Conservation (phyloP, 2,888 invertebrate species). For the Phalera bucephala region DNA sequence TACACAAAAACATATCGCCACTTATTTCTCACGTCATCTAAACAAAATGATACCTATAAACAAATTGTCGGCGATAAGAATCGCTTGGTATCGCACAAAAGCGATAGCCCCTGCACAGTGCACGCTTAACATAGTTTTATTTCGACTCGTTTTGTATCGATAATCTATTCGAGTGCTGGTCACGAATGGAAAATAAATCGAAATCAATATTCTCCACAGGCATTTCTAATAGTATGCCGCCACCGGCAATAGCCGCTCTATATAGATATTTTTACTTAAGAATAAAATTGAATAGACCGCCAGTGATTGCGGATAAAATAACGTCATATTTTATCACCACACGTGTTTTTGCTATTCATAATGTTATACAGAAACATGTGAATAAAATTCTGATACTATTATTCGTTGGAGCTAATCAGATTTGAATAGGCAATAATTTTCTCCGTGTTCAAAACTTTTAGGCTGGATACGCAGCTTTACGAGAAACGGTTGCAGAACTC, state of each 20-base stretch:
- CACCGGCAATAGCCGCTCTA: constrained; percentile 31
- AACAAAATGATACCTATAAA: constrained; percentile 41
- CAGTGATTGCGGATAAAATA: not conserved
- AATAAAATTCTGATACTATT: too few species aligned
- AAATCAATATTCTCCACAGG: constrained; percentile 67
- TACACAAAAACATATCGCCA: constrained; percentile 23
- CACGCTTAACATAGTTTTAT: constrained; percentile 15
- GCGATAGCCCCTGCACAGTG: constrained; percentile 30
- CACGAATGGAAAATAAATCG: constrained; percentile 74
- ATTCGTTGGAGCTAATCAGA: too few species aligned
- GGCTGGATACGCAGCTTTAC: too few species aligned
- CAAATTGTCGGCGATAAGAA: constrained; percentile 41
- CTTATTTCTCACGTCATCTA: constrained; percentile 38
- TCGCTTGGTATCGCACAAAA: constrained; percentile 42
- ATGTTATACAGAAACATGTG: too few species aligned
- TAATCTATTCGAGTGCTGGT: constrained; percentile 64
- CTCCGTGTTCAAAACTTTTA: too few species aligned
- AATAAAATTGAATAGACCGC: not conserved
- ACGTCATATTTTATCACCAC: too few species aligned
- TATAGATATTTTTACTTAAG: not conserved
- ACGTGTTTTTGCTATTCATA: too few species aligned
- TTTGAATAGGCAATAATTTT: too few species aligned
- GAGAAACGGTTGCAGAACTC: too few species aligned
- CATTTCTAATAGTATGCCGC: constrained; percentile 65
- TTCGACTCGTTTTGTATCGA: constrained; percentile 50